Conservation (phyloP, 2,113 vertebrate species). For the Pagrus major region DNA sequence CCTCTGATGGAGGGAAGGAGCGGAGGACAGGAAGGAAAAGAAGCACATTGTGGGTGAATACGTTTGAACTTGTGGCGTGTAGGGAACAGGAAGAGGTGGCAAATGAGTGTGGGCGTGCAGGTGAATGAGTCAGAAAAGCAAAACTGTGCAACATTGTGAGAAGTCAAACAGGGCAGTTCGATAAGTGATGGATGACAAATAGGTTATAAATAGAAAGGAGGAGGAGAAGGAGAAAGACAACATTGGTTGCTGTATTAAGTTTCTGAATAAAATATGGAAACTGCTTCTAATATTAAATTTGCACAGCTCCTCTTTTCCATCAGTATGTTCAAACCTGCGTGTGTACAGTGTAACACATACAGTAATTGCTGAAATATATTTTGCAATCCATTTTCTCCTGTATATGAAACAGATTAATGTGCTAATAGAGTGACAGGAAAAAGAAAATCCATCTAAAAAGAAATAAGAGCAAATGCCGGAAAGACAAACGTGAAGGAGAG, state of each 20-base stretch:
- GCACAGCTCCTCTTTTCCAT: not conserved
- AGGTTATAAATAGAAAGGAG: conserved; percentile 12
- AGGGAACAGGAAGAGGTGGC: conserved; percentile 38
- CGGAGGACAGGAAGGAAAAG: conserved; percentile 44
- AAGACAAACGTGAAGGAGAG: not conserved
- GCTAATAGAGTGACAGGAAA: conserved; percentile 26
- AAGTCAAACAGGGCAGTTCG: conserved; percentile 5
- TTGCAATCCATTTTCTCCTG: not conserved
- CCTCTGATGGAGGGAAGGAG: conserved; percentile 82
- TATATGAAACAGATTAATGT: not conserved
- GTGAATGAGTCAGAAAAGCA: conserved; percentile 41
- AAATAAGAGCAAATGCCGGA: not conserved
- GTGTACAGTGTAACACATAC: not conserved
- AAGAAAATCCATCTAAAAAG: conserved; percentile 9
- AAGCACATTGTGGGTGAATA: conserved; percentile 44
- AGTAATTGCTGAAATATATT: conserved; percentile 15
- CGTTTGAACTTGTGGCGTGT: conserved; percentile 8
- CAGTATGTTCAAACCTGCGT: not conserved
- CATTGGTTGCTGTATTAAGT: not conserved
- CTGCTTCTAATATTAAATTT: not conserved
- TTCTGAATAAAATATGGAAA: not conserved
- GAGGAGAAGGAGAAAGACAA: not conserved
- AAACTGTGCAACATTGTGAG: conserved; percentile 9
- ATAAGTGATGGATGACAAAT: conserved; percentile 30
- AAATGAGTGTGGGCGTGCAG: conserved; percentile 36